phyloP scores from a whole-genome alignment of 2,797 vertebrate species.

The Pangasius sanitwongsei region DNA sequence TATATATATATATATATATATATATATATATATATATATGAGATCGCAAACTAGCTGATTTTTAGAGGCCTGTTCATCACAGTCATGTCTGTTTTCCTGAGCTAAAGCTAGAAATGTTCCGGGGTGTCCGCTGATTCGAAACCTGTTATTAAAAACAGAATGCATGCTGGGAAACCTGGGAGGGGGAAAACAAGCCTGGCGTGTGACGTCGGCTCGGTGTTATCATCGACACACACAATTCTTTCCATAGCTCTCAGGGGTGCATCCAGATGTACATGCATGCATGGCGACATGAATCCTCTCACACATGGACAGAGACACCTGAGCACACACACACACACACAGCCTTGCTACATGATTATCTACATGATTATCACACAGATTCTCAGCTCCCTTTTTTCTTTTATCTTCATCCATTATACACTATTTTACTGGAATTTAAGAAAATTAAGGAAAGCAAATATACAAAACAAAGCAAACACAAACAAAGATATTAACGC shows the following conservation, averaged over 20 bases:
- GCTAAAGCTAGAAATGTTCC: not conserved
- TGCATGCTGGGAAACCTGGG: conserved; percentile 38
- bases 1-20: no score
- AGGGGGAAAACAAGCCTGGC: not conserved
- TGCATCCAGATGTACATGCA: conserved; percentile 23
- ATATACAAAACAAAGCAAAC: not conserved
- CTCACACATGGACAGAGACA: conserved; percentile 42
- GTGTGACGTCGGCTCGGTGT: conserved; percentile 18
- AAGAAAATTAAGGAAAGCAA: not conserved
- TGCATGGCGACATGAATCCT: conserved; percentile 26
- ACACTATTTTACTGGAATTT: not conserved
- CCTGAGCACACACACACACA: conserved; percentile 9
- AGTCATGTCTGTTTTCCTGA: conserved; percentile 5
- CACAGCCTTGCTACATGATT: not conserved
- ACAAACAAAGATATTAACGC: not conserved
- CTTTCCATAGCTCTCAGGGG: conserved; percentile 28
- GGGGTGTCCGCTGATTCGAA: not conserved
- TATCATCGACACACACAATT: conserved; percentile 9
- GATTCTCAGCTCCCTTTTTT: not conserved
- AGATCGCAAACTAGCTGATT: not conserved
- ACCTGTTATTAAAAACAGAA: conserved; percentile 26
- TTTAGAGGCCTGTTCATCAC: not conserved
- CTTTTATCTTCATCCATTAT: not conserved
- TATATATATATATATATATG: no score
- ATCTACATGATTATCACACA: not conserved